A percentile compares a stretch with the other conserved stretches of the same genome.
phyloP scores from a whole-genome alignment of 2,113 vertebrate species.

The Xyrauchen texanus region DNA sequence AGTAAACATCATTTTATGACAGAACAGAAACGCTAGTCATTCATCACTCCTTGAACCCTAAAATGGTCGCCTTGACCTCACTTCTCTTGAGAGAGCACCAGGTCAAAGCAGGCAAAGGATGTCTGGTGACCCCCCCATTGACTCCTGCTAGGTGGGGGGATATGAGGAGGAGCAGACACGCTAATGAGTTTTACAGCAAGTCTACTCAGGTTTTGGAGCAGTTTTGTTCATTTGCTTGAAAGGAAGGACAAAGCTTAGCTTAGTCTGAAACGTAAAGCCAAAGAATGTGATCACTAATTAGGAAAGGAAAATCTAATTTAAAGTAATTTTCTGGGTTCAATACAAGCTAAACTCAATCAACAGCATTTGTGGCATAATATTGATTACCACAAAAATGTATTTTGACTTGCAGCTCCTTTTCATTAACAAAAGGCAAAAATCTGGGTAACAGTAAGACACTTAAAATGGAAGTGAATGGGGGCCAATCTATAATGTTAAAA shows the following conservation, averaged over 20 bases:
- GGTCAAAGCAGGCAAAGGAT: slow-evolving; percentile 48
- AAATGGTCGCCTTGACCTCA: slow-evolving; percentile 42
- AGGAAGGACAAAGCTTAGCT: background rate
- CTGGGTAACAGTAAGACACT: no score
- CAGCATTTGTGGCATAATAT: no score
- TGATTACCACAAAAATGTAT: no score
- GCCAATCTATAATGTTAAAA: no score
- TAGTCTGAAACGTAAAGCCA: background rate
- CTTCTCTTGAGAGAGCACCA: slow-evolving; percentile 33
- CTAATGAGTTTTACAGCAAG: slow-evolving; percentile 51
- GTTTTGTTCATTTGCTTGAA: slow-evolving; percentile 21
- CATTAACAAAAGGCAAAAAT: no score
- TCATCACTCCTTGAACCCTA: slow-evolving; percentile 44
- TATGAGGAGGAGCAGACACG: background rate
- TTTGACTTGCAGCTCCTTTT: no score
- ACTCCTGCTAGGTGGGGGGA: slow-evolving; percentile 23
- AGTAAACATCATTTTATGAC: slow-evolving; percentile 39
- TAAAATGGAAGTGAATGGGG: no score
- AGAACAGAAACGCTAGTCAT: slow-evolving; percentile 37
- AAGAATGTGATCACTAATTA: no score
- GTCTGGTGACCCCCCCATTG: slow-evolving; percentile 42
- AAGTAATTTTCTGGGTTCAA: no score
- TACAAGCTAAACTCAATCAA: no score
- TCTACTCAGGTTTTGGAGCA: background rate
- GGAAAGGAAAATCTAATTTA: background rate